A percentile compares a stretch with the other conserved stretches of the same genome.
These are phyloP conservation scores for Ascaphus truei DNA, from an alignment of 2,113 vertebrate species.

Conservation along the genomic window DNA sequence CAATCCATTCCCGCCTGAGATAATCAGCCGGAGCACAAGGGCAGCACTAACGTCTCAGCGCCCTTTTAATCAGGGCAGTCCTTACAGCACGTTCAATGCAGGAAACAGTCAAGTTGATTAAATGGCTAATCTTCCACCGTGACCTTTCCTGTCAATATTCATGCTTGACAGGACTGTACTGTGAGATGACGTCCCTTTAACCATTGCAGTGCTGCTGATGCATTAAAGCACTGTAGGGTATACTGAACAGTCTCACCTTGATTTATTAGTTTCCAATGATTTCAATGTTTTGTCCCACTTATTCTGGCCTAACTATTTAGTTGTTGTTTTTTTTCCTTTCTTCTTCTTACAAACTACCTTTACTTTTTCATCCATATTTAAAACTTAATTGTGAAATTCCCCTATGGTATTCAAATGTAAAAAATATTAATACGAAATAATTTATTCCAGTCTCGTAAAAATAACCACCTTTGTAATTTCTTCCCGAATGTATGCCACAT, in stretches of 20 bases:
- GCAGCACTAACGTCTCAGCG: conserved; percentile 3
- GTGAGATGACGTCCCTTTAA: neutral
- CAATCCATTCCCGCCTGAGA: neutral
- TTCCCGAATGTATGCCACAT: no score
- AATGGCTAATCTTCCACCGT: conserved; percentile 22
- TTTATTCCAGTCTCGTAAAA: no score
- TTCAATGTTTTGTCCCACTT: no score
- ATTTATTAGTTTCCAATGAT: no score
- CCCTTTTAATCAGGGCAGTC: conserved; percentile 5
- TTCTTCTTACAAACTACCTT: no score
- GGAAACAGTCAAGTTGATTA: conserved; percentile 32
- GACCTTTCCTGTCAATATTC: conserved; percentile 30
- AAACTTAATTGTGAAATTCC: no score
- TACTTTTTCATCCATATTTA: no score
- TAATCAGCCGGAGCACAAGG: conserved; percentile 12
- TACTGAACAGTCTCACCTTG: neutral
- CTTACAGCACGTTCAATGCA: conserved; percentile 8
- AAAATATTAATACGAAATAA: no score
- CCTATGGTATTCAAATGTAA: no score
- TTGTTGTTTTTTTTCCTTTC: no score
- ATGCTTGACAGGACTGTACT: conserved; percentile 3
- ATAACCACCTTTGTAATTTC: no score
- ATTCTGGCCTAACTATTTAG: no score
- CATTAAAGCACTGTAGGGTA: neutral
- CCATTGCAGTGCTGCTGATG: neutral